These are phyloP conservation scores for Anabacerthia variegaticeps DNA, from an alignment of 2,797 vertebrate species.

Conservation along the genomic window DNA sequence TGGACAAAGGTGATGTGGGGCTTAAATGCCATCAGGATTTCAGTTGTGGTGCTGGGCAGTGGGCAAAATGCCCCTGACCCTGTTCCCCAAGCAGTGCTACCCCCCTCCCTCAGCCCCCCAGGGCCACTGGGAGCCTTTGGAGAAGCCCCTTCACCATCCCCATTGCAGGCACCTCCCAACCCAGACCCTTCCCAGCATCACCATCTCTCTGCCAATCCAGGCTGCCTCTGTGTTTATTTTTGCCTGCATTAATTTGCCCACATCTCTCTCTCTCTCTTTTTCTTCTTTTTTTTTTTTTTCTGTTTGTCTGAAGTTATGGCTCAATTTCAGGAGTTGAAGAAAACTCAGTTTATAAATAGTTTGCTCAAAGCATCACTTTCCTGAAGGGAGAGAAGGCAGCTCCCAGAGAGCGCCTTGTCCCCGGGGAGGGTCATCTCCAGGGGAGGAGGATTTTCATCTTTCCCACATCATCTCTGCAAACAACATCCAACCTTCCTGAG, in stretches of 20 bases:
- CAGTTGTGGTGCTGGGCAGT: accelerated
- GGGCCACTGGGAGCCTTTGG: background rate
- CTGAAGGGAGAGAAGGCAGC: background rate
- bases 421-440: background rate
- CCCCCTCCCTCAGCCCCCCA: accelerated
- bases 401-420: background rate
- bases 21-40: background rate
- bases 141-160: background rate
- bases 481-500: background rate
- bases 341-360: background rate
- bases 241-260: background rate
- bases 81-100: background rate
- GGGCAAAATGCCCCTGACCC: accelerated
- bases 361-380: background rate
- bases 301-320: background rate
- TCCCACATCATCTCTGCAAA: background rate
- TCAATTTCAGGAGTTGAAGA: background rate
- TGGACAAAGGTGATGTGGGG: background rate
- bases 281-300: accelerated
- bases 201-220: background rate
- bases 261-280: background rate
- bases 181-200: background rate
- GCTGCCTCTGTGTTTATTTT: background rate
- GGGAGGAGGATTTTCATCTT: background rate
- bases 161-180: background rate